Base-by-base conservation (phyloP, 2,888 invertebrate species). In the Dryobotodes eremita region DNA sequence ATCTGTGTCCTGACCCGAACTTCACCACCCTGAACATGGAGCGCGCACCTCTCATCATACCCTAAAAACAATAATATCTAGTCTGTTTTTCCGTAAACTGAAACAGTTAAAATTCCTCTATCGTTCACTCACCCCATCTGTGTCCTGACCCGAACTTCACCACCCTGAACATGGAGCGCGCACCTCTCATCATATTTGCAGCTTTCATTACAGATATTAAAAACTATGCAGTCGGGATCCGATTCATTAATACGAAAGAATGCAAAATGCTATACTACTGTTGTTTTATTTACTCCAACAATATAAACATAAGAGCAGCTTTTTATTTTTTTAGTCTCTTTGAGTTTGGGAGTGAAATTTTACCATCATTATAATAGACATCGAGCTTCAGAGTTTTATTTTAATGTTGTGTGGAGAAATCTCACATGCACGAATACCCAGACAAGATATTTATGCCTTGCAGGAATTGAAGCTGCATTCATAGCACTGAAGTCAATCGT, bases 161-260 rank as follows among this genome's bases (percentile, higher is more conserved):
- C 93, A 90, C 93, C 91, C 90, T 86, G 57, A 77, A 83, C 57
- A 59, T 62, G 57, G 68, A 88, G 82, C 84, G 89, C 91, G 92
- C 90, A 87, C 91, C 91, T 92, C 90, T 91, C 94, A 94, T 94
- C 95, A 95, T 95, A 94, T 95, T 96, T 95, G 94, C 95, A 92
- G 94, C 94, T 94, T 95, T 95, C 96, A 96, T 96, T 96, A 96
- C 95, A 94, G 95, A 93, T 95, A 96, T 96, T 96, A 96, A 96
- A 96, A 96, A 93, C 93, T 91, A 92, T 91, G 91, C 90, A 91
- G 89, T 90, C 81, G 88, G 88, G 91, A 92, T 93, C 89, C 86
- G 92, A 92, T 94, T 93, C 92, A 92, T 93, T 94, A 92, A 91
- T 91, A 89, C 74, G 76, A 73, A 79, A 82, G 83, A 89, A 84